These are phyloP conservation scores for Emydoidea blandingii DNA, from an alignment of 2,797 vertebrate species.

Conservation along the genomic window DNA sequence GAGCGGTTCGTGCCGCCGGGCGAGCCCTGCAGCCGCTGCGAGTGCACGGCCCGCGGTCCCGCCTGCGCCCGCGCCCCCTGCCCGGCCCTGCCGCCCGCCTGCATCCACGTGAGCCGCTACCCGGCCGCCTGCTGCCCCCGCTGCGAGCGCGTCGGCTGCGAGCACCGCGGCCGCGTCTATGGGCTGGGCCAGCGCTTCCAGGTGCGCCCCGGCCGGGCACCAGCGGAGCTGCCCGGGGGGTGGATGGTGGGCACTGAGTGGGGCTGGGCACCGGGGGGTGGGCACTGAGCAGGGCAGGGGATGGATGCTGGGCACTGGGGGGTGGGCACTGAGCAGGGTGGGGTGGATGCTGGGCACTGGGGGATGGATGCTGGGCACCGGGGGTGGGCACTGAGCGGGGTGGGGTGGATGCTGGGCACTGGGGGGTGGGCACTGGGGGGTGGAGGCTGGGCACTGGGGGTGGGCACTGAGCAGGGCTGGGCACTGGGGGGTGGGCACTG, in stretches of 20 bases:
- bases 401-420: neutral
- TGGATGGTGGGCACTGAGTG: too few relatives aligned
- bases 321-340: too few relatives aligned
- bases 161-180: constrained; percentile 87
- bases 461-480: too few relatives aligned
- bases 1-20: constrained; percentile 90
- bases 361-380: too few relatives aligned
- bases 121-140: constrained; percentile 89
- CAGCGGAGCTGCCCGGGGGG: too few relatives aligned
- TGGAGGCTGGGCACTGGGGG: too few relatives aligned
- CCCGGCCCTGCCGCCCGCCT: constrained; percentile 84
- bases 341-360: too few relatives aligned
- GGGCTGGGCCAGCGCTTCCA: constrained; percentile 86
- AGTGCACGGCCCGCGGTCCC: constrained; percentile 85
- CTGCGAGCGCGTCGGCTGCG: constrained; percentile 89
- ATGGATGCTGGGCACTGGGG: neutral
- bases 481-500: too few relatives aligned
- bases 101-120: constrained; percentile 91
- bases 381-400: too few relatives aligned
- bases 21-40: constrained; percentile 87
- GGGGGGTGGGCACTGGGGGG: too few relatives aligned
- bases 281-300: neutral
- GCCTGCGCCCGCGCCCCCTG: constrained; percentile 84
- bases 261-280: too few relatives aligned
- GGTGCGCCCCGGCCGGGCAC: constrained; percentile 66